phyloP scores from a whole-genome alignment of 2,797 vertebrate genomes.

The Hemitrygon akajei region DNA sequence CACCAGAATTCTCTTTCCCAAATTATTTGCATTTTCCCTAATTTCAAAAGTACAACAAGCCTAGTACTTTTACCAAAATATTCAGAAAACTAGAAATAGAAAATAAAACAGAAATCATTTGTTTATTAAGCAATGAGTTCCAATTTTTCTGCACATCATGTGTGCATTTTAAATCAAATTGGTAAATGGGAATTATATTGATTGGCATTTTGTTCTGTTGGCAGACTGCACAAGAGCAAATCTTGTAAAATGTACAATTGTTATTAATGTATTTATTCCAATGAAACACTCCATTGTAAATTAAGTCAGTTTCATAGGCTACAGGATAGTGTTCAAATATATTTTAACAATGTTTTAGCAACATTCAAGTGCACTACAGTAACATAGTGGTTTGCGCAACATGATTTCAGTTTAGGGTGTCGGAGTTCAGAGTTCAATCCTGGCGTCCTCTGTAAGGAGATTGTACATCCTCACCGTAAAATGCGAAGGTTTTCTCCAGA shows the following conservation, averaged over 20 bases:
- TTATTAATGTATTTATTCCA: not conserved
- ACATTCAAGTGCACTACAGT: too few species aligned
- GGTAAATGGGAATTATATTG: not conserved
- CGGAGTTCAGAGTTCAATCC: too few species aligned
- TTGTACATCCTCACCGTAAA: too few species aligned
- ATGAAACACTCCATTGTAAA: not conserved
- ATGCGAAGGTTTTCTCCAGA: too few species aligned
- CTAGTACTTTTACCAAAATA: not conserved
- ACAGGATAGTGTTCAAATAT: not conserved
- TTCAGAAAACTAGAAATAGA: not conserved
- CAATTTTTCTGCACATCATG: not conserved
- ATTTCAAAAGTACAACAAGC: not conserved
- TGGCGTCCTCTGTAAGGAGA: too few species aligned
- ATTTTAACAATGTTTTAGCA: not conserved
- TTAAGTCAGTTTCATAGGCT: not conserved
- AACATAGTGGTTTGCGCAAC: too few species aligned
- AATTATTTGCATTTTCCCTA: not conserved
- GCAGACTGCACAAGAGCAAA: not conserved
- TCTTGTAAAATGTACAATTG: not conserved
- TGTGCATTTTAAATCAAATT: not conserved
- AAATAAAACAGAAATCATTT: not conserved
- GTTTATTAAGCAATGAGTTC: not conserved
- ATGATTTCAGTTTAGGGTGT: too few species aligned
- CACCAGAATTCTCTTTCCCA: not conserved
- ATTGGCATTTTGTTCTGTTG: not conserved